phyloP scores from a whole-genome alignment of 1,140 invertebrate species.

The Sinonovacula constricta region DNA sequence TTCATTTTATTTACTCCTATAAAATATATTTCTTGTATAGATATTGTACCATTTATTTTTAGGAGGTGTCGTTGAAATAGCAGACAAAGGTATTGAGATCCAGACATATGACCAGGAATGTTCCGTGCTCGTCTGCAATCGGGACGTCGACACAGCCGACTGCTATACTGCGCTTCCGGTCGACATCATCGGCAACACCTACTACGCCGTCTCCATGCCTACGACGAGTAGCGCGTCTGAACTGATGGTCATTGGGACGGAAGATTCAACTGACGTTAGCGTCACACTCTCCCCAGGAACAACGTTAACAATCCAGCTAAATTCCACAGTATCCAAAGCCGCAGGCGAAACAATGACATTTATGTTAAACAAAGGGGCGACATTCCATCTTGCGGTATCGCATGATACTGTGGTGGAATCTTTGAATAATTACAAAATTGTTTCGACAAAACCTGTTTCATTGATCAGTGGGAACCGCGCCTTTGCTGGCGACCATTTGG shows the following conservation, averaged over 20 bases:
- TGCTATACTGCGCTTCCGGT: neutral
- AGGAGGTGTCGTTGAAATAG: neutral
- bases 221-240: neutral
- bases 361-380: neutral
- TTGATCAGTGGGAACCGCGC: neutral
- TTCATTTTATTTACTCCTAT: no score
- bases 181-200: neutral
- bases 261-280: neutral
- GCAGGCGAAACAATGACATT: neutral
- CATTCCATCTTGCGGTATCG: neutral
- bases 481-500: neutral
- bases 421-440: neutral
- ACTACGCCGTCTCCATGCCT: neutral
- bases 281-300: neutral
- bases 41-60: no score
- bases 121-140: neutral
- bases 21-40: no score
- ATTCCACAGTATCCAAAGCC: neutral
- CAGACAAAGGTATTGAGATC: neutral
- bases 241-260: neutral
- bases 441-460: neutral
- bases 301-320: neutral
- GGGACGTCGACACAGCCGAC: neutral
- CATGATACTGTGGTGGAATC: neutral
- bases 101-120: neutral